Percentiles rank a stretch among this genome's conserved stretches.
Evolutionary conservation across 1,140 invertebrate species (phyloP).

Genomic region (Diorhabda carinulata): DNA sequence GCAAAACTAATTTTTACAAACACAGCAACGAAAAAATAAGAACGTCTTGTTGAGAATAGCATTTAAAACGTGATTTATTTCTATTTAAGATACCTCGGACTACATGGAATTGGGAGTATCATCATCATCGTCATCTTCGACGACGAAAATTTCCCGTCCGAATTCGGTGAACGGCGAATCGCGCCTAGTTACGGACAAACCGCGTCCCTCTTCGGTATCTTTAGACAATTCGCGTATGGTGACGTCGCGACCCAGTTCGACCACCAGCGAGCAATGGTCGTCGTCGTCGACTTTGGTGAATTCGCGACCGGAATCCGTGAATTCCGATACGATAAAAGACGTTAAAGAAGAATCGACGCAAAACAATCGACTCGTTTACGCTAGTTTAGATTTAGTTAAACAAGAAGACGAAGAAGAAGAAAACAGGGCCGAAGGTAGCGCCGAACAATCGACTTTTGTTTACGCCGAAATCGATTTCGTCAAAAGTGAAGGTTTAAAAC

Average conservation of each 20-base stretch:
- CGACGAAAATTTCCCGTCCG: slow-evolving; percentile 41
- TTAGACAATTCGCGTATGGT: slow-evolving; percentile 38
- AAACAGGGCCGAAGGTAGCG: background rate
- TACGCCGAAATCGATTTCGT: slow-evolving; percentile 73
- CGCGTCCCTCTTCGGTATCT: slow-evolving; percentile 43
- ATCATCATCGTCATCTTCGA: slow-evolving; percentile 30
- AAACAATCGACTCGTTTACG: slow-evolving; percentile 56
- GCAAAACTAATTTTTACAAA: too few species aligned
- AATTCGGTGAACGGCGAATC: slow-evolving; percentile 41
- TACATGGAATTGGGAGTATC: slow-evolving; percentile 7
- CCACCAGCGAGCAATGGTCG: slow-evolving; percentile 43
- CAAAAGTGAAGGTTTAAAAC: slow-evolving; percentile 55
- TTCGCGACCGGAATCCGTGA: slow-evolving; percentile 49
- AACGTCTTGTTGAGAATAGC: background rate
- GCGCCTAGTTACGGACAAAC: slow-evolving; percentile 20
- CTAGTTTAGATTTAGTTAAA: slow-evolving; percentile 60
- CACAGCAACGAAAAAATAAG: background rate
- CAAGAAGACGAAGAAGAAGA: slow-evolving; percentile 29
- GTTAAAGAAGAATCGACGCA: slow-evolving; percentile 40
- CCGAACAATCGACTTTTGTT: slow-evolving; percentile 47
- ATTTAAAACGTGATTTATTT: background rate
- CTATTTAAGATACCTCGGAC: background rate
- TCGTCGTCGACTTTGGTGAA: slow-evolving; percentile 44
- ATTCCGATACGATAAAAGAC: slow-evolving; percentile 47
- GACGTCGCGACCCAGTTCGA: slow-evolving; percentile 40